These are phyloP conservation scores for Eilema caniola DNA, from an alignment of 2,888 invertebrate species.

Conservation along the genomic window DNA sequence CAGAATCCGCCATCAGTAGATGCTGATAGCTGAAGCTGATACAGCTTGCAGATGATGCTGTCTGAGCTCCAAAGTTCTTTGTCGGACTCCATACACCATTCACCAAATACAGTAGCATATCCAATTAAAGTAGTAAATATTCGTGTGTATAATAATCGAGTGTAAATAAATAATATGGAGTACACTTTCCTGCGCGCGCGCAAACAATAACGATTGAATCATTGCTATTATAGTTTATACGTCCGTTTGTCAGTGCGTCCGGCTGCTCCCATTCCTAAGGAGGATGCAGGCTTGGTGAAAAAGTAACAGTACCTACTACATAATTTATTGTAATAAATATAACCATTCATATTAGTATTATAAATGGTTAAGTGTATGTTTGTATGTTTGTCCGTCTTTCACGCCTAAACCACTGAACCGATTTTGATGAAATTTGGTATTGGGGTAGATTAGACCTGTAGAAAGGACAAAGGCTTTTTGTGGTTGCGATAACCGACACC, in stretches of 20 bases:
- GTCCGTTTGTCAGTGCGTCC: constrained; percentile 47
- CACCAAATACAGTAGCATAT: background rate
- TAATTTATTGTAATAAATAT: background rate
- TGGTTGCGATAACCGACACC: no score
- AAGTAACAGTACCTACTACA: background rate
- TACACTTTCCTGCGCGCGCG: constrained; percentile 39
- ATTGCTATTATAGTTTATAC: constrained; percentile 54
- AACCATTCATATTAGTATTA: no score
- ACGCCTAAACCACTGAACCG: no score
- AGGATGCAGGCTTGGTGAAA: constrained; percentile 18
- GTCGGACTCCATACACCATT: background rate
- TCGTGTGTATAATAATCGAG: constrained; percentile 15
- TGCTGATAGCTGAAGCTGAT: no score
- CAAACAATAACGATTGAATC: constrained; percentile 45
- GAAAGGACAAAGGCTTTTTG: no score
- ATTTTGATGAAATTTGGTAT: no score
- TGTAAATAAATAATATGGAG: constrained; percentile 34
- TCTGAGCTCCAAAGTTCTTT: background rate
- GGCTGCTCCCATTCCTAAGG: constrained; percentile 25
- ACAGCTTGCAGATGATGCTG: background rate
- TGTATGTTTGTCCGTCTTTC: no score
- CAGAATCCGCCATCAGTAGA: no score
- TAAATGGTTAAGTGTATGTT: no score
- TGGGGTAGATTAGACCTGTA: no score
- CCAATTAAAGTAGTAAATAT: constrained; percentile 13